phyloP scores from a whole-genome alignment of 2,113 vertebrate genomes.

The Barnardius zonarius region DNA sequence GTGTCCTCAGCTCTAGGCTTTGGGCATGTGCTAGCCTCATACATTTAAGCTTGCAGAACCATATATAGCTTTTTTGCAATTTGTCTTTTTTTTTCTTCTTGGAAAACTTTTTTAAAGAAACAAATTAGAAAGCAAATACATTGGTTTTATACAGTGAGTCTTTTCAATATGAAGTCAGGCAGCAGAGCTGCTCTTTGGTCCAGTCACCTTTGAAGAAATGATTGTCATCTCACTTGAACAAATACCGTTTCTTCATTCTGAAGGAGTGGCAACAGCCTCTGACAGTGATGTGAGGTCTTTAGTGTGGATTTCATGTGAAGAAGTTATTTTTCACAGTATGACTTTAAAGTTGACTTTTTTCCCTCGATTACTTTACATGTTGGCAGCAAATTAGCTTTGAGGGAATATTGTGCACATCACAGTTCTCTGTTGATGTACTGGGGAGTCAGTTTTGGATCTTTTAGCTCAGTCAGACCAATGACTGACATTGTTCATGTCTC shows the following conservation, averaged over 20 bases:
- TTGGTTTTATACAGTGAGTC: background rate
- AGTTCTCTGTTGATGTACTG: constrained; percentile 34
- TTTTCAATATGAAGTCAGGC: background rate
- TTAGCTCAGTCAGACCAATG: constrained; percentile 36
- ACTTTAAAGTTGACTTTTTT: constrained; percentile 50
- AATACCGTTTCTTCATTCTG: background rate
- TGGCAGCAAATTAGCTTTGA: constrained; percentile 68
- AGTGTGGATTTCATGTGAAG: background rate
- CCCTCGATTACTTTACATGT: constrained; percentile 24
- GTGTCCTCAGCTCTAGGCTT: background rate
- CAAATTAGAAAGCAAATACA: background rate
- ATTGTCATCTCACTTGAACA: background rate
- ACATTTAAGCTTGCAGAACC: background rate
- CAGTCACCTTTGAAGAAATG: constrained; percentile 36
- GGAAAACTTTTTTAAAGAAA: background rate
- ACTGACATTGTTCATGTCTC: constrained; percentile 36
- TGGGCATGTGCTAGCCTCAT: background rate
- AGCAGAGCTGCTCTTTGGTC: background rate
- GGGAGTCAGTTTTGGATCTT: constrained; percentile 49
- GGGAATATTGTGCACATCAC: constrained; percentile 10
- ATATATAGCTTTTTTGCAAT: background rate
- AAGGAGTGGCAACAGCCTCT: background rate
- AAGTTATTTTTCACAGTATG: constrained; percentile 48
- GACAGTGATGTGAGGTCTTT: constrained; percentile 49
- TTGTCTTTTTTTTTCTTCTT: background rate